phyloP scores from a whole-genome alignment of 2,113 vertebrate species.

The Alethe diademata region DNA sequence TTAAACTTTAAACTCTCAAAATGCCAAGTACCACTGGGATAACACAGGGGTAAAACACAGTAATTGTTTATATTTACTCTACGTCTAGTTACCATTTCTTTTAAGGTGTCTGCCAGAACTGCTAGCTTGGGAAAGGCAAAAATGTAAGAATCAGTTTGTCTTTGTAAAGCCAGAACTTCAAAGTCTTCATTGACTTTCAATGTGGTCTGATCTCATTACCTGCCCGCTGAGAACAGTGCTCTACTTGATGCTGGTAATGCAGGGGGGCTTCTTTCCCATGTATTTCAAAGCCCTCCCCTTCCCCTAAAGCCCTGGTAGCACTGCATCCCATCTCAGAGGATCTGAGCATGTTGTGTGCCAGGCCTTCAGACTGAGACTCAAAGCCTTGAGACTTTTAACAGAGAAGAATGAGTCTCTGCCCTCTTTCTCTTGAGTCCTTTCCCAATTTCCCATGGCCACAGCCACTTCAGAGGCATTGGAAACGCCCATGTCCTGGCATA shows the following conservation, averaged over 20 bases:
- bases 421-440: not conserved
- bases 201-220: slow-evolving; percentile 18
- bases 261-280: not conserved
- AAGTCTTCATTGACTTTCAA: slow-evolving; percentile 26
- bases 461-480: not conserved
- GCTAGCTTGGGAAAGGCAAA: not conserved
- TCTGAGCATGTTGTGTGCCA: not conserved
- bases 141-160: not conserved
- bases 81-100: slow-evolving; percentile 35
- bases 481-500: not conserved
- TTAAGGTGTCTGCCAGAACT: slow-evolving; percentile 29
- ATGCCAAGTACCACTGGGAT: slow-evolving; percentile 56
- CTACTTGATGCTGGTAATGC: not conserved
- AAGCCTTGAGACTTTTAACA: not conserved
- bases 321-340: not conserved
- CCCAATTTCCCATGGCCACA: not conserved
- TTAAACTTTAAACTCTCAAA: slow-evolving; percentile 70
- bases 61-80: slow-evolving; percentile 66
- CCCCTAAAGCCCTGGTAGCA: not conserved
- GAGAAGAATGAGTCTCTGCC: not conserved
- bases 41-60: slow-evolving; percentile 27
- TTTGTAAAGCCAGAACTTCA: slow-evolving; percentile 17
- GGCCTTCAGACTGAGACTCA: not conserved
- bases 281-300: not conserved
- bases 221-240: not conserved